Evolutionary conservation across 2,113 vertebrate species (phyloP).

Genomic region (Phalacrocorax pelagicus): DNA sequence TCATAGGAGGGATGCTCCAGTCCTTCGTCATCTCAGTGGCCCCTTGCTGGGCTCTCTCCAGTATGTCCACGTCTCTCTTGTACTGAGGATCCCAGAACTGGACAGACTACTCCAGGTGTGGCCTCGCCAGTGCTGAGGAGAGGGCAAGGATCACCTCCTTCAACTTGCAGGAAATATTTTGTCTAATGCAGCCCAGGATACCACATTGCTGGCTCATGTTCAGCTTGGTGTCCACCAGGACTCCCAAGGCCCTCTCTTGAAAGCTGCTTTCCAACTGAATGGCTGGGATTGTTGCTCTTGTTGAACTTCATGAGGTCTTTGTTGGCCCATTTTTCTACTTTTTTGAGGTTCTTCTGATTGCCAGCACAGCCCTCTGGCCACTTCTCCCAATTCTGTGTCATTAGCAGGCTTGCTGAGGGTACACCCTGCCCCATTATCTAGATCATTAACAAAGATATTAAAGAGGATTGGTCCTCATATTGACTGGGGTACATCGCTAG

Average conservation of each 20-base stretch:
- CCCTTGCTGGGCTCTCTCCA: neutral
- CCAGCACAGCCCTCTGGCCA: neutral
- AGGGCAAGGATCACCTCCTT: neutral
- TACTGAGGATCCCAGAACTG: neutral
- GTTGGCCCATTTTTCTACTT: neutral
- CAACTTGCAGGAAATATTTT: neutral
- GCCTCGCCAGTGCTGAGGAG: neutral
- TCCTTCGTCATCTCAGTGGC: neutral
- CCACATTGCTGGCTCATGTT: neutral
- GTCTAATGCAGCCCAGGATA: neutral
- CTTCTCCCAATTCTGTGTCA: neutral
- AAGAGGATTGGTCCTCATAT: neutral
- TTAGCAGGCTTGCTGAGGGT: neutral
- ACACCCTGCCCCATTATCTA: neutral
- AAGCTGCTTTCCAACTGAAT: neutral
- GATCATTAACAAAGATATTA: neutral
- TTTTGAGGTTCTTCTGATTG: neutral
- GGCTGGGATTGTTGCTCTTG: neutral
- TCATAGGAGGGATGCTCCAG: neutral
- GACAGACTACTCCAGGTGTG: neutral
- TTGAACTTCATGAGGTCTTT: neutral
- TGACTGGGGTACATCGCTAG: neutral
- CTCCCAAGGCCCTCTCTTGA: neutral
- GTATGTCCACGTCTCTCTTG: neutral
- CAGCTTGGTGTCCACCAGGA: neutral